These are phyloP conservation scores for Bombus waltoni DNA, from an alignment of 1,140 invertebrate species.

Conservation along the genomic window DNA sequence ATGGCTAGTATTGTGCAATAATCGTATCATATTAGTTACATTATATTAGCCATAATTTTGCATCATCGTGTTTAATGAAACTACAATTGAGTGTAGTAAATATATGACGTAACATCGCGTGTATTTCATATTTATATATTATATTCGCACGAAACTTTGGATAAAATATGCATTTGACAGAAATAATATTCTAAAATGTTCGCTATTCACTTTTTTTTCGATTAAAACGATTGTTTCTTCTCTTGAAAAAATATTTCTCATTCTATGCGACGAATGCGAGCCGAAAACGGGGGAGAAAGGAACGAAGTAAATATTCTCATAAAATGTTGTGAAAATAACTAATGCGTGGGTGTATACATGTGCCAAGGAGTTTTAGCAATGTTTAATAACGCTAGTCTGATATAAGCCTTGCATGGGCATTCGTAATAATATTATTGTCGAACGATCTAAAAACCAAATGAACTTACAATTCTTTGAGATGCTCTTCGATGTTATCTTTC, in stretches of 20 bases:
- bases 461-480: constrained; percentile 55
- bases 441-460: constrained; percentile 58
- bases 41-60: constrained; percentile 32
- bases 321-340: constrained; percentile 9
- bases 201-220: background rate
- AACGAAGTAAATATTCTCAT: constrained; percentile 5
- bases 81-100: constrained; percentile 2
- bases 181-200: constrained; percentile 24
- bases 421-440: constrained; percentile 62
- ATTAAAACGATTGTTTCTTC: constrained; percentile 5
- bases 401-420: constrained; percentile 47
- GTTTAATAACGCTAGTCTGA: constrained; percentile 23
- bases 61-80: constrained; percentile 15
- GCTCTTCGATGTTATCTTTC: constrained; percentile 43
- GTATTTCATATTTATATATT: background rate
- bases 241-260: constrained; percentile 19
- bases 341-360: constrained; percentile 9
- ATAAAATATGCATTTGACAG: constrained; percentile 24
- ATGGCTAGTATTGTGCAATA: constrained; percentile 64
- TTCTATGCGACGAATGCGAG: constrained; percentile 1
- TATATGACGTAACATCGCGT: background rate
- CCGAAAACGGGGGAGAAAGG: background rate
- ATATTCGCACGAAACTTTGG: constrained; percentile 21
- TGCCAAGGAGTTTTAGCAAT: constrained; percentile 22
- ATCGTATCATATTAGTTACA: constrained; percentile 46